phyloP scores from a whole-genome alignment of 2,113 vertebrate genomes.

The Prochilodus magdalenae region DNA sequence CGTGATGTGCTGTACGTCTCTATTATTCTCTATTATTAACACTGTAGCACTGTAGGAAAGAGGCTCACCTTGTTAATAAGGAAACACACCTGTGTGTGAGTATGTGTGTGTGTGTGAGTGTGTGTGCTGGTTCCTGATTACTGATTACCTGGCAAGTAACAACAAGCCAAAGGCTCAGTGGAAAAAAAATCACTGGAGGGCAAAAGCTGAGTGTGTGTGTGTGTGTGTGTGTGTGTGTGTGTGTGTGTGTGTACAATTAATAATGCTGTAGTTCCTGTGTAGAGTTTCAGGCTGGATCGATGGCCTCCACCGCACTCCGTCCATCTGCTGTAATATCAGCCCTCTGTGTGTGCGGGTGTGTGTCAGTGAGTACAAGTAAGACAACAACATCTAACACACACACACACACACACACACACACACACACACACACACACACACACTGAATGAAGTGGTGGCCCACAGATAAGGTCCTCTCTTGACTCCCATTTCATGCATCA shows the following conservation, averaged over 20 bases:
- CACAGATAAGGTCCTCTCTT: slow-evolving; percentile 52
- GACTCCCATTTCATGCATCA: slow-evolving; percentile 45
- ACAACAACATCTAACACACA: slow-evolving; percentile 47
- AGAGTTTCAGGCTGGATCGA: slow-evolving; percentile 59
- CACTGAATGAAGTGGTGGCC: slow-evolving; percentile 17
- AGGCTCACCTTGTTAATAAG: background rate
- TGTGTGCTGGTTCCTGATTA: slow-evolving; percentile 1
- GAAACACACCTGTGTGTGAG: no score
- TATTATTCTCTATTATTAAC: no score
- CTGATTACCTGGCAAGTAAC: slow-evolving; percentile 23
- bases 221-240: slow-evolving; percentile 35
- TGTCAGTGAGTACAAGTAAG: slow-evolving; percentile 10
- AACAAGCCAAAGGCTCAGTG: slow-evolving; percentile 30
- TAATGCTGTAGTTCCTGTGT: slow-evolving; percentile 67
- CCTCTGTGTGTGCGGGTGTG: background rate
- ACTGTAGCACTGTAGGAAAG: no score
- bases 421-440: slow-evolving; percentile 33
- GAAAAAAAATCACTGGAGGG: slow-evolving; percentile 2
- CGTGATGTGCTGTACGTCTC: no score
- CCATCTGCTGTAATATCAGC: slow-evolving; percentile 50
- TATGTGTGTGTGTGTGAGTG: no score
- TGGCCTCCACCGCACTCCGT: slow-evolving; percentile 45
- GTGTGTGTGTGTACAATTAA: slow-evolving; percentile 58
- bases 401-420: slow-evolving; percentile 27
- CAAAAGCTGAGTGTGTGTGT: background rate